Base-by-base conservation (phyloP, 2,797 vertebrate genomes). In the Staurois parvus region DNA sequence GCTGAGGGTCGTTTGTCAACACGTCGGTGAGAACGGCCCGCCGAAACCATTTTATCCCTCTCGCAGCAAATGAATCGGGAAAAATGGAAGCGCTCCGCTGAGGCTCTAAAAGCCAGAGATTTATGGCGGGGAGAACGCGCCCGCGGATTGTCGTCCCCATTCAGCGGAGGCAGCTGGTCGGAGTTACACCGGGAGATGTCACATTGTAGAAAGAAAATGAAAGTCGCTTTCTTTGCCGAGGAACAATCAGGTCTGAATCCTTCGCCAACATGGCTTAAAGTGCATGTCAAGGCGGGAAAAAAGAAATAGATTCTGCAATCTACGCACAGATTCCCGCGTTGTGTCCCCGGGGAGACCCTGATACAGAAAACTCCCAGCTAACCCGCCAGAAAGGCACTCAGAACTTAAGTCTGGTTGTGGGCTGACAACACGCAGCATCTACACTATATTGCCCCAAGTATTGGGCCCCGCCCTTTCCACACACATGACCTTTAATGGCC, bases 1-100 rank as follows among this genome's bases (percentile, higher is more conserved):
- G 42, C 59, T 28, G 12, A 19, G 7, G 29, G 17, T 56, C 28
- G 48, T 85, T 85, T 85, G 37, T 85, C 84, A 75, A 32, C 21
- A 10, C 40, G 42, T 28, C 30, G 13, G 74, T 74, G n/a, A 56
- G 69, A 80, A 75, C 56, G 56, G 6, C 74, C 19, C 21, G 15
- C 40, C 40, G 64, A 24, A 32, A 11, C 32, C 24, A 28, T 28
- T 37, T 30, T 15, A n/a, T 11, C n/a, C 24, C 42, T 34, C 6
- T 28, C 64, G 17, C 28, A 45, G 12, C 19, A 48, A 75, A 83
- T 48, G 26, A 15, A 30, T 40, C 6, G 81, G 42, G 28, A 26
- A 68, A n/a, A 48, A 83, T 70, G 42, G 15, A 76, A 48, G 4
- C 12, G 69, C 74, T 68, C 17, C n/a, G 17, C 19, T 6, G 56